A percentile compares a stretch with the other conserved stretches of the same genome.
Conservation (phyloP, 2,888 invertebrate species). For the Nomada ferruginata region DNA sequence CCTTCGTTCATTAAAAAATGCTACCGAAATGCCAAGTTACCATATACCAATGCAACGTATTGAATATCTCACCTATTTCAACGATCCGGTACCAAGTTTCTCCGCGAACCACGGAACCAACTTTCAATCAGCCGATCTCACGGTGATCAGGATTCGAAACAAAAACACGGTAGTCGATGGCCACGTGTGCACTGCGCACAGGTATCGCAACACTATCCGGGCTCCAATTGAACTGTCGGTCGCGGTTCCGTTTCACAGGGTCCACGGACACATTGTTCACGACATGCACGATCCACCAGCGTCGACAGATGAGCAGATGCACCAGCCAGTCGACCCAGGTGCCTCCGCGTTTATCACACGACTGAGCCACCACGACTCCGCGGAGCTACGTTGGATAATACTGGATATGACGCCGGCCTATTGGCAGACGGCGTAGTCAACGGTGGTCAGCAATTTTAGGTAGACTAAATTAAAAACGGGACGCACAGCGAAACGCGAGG, state of each 20-base stretch:
- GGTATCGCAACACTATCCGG: constrained; percentile 43
- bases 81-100: background rate
- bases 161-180: constrained; percentile 23
- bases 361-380: constrained; percentile 65
- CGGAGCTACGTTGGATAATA: constrained; percentile 63
- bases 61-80: constrained; percentile 12
- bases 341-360: constrained; percentile 69
- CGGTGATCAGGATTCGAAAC: background rate
- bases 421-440: constrained; percentile 61
- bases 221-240: constrained; percentile 33
- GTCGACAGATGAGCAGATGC: constrained; percentile 51
- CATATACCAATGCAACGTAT: background rate
- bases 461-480: constrained; percentile 68
- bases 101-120: background rate
- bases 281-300: constrained; percentile 30
- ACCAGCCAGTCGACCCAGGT: constrained; percentile 55
- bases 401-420: constrained; percentile 65
- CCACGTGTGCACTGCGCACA: background rate
- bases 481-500: constrained; percentile 44
- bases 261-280: constrained; percentile 47
- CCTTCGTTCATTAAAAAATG: too few relatives aligned
- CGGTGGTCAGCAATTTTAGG: constrained; percentile 59
- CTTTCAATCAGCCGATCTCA: constrained; percentile 1
- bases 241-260: constrained; percentile 51
- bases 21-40: background rate